Conservation (phyloP, 2,113 vertebrate genomes). For the Heteronetta atricapilla region DNA sequence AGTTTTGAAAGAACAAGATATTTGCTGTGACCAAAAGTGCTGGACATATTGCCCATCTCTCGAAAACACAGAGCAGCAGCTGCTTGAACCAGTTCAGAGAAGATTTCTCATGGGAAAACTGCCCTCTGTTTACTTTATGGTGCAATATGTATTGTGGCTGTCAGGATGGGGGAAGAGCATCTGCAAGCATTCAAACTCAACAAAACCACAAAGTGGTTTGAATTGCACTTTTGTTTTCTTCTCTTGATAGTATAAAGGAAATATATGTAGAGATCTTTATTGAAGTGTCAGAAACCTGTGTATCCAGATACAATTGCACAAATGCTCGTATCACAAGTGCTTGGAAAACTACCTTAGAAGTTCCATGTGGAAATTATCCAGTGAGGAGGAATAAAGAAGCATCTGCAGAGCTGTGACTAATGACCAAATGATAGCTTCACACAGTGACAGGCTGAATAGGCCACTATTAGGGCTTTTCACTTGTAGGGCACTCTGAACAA, state of each 20-base stretch:
- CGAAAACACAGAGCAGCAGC: neutral
- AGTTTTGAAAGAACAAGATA: neutral
- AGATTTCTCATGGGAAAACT: neutral
- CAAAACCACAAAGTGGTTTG: neutral
- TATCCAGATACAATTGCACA: neutral
- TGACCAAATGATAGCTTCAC: neutral
- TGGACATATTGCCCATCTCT: neutral
- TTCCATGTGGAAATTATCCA: neutral
- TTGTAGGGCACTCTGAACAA: neutral
- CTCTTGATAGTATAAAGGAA: neutral
- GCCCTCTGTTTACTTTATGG: neutral
- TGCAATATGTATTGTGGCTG: rapidly evolving
- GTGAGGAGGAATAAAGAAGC: neutral
- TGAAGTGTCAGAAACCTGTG: neutral
- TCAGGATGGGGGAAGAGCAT: neutral
- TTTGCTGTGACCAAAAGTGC: neutral
- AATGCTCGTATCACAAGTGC: neutral
- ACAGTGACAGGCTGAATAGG: neutral
- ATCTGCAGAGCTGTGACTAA: neutral
- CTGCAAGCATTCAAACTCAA: neutral
- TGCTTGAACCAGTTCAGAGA: neutral
- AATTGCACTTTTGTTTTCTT: neutral
- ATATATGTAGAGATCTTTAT: neutral
- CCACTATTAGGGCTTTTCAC: neutral
- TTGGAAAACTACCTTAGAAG: neutral